These are phyloP conservation scores for Neomicropteryx cornuta DNA, from an alignment of 1,140 invertebrate species.

Conservation along the genomic window DNA sequence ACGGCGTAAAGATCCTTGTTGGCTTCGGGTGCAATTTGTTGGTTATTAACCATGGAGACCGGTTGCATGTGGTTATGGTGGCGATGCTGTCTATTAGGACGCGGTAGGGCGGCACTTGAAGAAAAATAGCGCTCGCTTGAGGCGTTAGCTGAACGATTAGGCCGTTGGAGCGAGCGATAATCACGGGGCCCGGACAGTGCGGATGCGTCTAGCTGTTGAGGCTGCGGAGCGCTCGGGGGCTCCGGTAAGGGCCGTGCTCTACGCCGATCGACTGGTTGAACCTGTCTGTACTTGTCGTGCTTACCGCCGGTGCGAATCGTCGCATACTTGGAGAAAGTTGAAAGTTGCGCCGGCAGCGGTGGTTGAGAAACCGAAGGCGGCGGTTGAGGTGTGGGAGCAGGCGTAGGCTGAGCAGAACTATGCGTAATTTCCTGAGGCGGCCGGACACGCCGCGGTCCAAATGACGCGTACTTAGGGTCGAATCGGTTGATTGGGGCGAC, in stretches of 20 bases:
- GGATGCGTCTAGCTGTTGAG: conserved; percentile 30
- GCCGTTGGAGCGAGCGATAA: conserved; percentile 30
- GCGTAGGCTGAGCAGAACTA: conserved; percentile 17
- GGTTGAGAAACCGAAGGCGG: conserved; percentile 26
- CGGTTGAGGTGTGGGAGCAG: conserved; percentile 24
- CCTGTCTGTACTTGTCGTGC: conserved; percentile 15
- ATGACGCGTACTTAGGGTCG: conserved; percentile 49
- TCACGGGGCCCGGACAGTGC: conserved; percentile 21
- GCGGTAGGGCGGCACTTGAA: conserved; percentile 18
- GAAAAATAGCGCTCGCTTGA: too few species aligned
- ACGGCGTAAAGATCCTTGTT: conserved; percentile 31
- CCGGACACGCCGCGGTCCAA: conserved; percentile 44
- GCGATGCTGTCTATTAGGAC: conserved; percentile 15
- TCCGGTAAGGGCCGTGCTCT: conserved; percentile 17
- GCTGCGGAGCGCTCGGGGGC: conserved; percentile 20
- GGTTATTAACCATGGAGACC: conserved; percentile 5
- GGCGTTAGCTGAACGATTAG: conserved; percentile 22
- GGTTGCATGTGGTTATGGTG: conserved; percentile 5
- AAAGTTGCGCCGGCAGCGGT: conserved; percentile 10
- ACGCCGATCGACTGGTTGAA: neutral
- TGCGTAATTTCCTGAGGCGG: conserved; percentile 13
- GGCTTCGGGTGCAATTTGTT: conserved; percentile 15
- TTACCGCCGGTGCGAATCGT: conserved; percentile 23
- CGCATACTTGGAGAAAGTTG: conserved; percentile 24
- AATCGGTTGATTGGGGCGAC: conserved; percentile 44